Evolutionary conservation across 2,888 invertebrate species (phyloP).

Genomic region (Caenorhabditis parvicauda): DNA sequence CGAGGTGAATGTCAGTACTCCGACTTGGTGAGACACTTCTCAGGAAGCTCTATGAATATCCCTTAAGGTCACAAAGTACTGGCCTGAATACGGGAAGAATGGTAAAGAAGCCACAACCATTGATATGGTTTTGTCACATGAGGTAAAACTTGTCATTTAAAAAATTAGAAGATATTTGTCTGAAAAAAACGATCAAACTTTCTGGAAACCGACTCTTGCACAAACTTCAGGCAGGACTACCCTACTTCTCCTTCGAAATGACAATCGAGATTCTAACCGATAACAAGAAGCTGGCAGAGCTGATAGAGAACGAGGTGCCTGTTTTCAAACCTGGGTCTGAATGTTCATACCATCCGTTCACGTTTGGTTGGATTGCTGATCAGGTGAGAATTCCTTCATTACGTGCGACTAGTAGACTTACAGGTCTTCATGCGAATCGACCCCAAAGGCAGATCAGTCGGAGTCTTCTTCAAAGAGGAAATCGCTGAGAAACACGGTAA

Average conservation of each 20-base stretch:
- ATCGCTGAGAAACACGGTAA: constrained; percentile 29
- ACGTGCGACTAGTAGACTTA: not conserved
- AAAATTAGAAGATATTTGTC: not conserved
- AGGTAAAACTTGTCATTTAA: constrained; percentile 40
- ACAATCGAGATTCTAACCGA: constrained; percentile 52
- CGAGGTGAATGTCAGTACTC: constrained; percentile 62
- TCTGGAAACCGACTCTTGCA: not conserved
- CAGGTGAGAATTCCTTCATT: constrained; percentile 34
- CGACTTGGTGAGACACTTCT: constrained; percentile 22
- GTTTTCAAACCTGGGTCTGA: constrained; percentile 59
- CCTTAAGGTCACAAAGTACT: constrained; percentile 56
- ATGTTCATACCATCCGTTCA: constrained; percentile 63
- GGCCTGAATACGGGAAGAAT: constrained; percentile 64
- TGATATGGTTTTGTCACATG: constrained; percentile 62
- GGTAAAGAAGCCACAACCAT: constrained; percentile 63
- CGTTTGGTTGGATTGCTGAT: constrained; percentile 63
- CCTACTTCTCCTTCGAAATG: constrained; percentile 51
- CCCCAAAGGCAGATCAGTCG: constrained; percentile 59
- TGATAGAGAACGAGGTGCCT: constrained; percentile 60
- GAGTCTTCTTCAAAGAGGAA: constrained; percentile 56
- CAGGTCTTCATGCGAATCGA: constrained; percentile 59
- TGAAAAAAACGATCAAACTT: not conserved
- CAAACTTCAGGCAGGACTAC: constrained; percentile 61
- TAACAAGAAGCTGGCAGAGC: constrained; percentile 52
- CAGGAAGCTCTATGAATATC: too few relatives aligned